Conservation (phyloP, 2,113 vertebrate genomes). For the Zosterops borbonicus region DNA sequence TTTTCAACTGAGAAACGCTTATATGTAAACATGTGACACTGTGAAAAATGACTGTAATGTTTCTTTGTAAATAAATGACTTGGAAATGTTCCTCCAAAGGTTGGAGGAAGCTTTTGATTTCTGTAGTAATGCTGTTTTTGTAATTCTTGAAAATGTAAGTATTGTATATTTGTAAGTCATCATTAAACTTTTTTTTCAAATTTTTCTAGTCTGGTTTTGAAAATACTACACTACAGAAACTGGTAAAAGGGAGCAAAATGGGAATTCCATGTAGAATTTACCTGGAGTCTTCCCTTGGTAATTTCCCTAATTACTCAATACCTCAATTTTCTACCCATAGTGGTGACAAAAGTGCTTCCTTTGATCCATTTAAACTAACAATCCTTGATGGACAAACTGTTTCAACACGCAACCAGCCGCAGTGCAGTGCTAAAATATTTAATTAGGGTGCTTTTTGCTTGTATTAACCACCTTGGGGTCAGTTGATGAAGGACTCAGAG, state of each 20-base stretch:
- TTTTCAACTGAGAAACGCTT: constrained; percentile 44
- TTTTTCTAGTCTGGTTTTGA: background rate
- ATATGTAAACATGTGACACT: constrained; percentile 38
- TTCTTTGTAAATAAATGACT: constrained; percentile 51
- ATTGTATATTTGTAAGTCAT: constrained; percentile 62
- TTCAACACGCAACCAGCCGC: background rate
- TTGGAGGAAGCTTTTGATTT: background rate
- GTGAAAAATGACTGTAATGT: constrained; percentile 42
- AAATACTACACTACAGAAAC: background rate
- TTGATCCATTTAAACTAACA: background rate
- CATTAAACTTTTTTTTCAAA: constrained; percentile 51
- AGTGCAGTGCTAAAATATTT: background rate
- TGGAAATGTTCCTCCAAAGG: background rate
- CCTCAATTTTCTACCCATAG: background rate
- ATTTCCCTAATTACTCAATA: background rate
- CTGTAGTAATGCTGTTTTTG: background rate
- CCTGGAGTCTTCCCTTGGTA: background rate
- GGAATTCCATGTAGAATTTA: background rate
- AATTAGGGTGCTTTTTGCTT: background rate
- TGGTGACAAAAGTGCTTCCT: background rate
- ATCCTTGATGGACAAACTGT: background rate
- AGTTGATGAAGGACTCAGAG: background rate
- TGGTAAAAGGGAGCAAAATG: background rate
- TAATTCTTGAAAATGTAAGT: constrained; percentile 52
- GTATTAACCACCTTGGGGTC: background rate